A percentile compares a stretch with the other conserved stretches of the same genome.
Conservation (phyloP, 2,888 invertebrate genomes). For the Toxonevra muliebris region DNA sequence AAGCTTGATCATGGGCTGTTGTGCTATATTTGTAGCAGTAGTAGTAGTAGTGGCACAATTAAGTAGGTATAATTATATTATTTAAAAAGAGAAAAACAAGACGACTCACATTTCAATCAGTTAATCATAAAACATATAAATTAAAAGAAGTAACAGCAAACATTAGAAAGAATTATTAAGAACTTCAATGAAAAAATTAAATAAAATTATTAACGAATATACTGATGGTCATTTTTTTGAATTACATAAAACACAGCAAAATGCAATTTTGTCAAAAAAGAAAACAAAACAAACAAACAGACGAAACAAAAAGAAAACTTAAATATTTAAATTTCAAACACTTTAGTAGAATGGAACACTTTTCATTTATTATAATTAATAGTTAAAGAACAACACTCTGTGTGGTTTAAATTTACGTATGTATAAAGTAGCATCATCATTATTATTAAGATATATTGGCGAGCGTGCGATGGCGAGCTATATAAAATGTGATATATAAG, state of each 20-base stretch:
- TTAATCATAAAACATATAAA: too few species aligned
- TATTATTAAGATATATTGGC: slow-evolving; percentile 9
- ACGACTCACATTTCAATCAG: too few species aligned
- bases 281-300: background rate
- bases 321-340: background rate
- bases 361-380: background rate
- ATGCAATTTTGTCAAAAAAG: slow-evolving; percentile 19
- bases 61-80: too few species aligned
- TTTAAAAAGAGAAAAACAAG: too few species aligned
- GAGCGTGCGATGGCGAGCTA: slow-evolving; percentile 28
- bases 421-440: background rate
- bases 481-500: background rate
- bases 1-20: too few species aligned
- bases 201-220: too few species aligned
- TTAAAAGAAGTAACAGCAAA: too few species aligned
- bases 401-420: too few species aligned
- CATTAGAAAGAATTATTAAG: too few species aligned
- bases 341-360: slow-evolving; percentile 1
- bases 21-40: too few species aligned
- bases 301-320: background rate
- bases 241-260: slow-evolving; percentile 25
- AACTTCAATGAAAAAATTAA: too few species aligned
- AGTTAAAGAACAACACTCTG: background rate
- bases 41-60: too few species aligned
- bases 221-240: slow-evolving; percentile 14